Evolutionary conservation across 2,113 vertebrate species (phyloP).

Genomic region (Nyctibius bracteatus): DNA sequence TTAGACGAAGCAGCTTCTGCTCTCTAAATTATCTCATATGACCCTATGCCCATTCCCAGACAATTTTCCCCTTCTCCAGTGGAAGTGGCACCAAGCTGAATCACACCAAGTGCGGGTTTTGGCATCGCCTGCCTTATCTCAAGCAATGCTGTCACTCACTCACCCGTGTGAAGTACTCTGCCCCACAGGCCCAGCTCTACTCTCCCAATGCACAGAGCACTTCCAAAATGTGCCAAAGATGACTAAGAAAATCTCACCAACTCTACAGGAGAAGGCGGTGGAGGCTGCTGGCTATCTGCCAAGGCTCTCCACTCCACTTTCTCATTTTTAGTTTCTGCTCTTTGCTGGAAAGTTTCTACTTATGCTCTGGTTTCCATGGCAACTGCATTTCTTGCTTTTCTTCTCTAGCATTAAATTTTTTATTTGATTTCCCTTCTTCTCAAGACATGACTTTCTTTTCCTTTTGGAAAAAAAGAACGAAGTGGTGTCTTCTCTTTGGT

Average conservation of each 20-base stretch:
- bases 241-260: background rate
- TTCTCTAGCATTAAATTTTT: slow-evolving; percentile 49
- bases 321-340: slow-evolving; percentile 61
- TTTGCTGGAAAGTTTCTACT: slow-evolving; percentile 71
- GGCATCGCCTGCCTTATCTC: background rate
- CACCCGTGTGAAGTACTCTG: fast-evolving
- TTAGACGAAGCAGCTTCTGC: fast-evolving
- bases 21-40: background rate
- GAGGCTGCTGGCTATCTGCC: slow-evolving; percentile 42
- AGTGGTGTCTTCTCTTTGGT: background rate
- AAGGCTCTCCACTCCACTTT: slow-evolving; percentile 2
- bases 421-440: slow-evolving; percentile 63
- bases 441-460: slow-evolving; percentile 20
- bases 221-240: background rate
- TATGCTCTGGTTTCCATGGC: slow-evolving; percentile 65
- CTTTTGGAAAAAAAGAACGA: background rate
- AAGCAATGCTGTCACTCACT: fast-evolving
- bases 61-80: background rate
- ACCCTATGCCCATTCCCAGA: background rate
- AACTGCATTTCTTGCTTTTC: slow-evolving; percentile 69
- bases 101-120: fast-evolving
- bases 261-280: background rate
- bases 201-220: background rate
- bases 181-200: background rate
- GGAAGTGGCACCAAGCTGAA: background rate